Evolutionary conservation across 92 coral and sea anemone species (phyloP), one percentile per base, ranked within the genome.

Genomic region (Blastomussa wellsi): DNA sequence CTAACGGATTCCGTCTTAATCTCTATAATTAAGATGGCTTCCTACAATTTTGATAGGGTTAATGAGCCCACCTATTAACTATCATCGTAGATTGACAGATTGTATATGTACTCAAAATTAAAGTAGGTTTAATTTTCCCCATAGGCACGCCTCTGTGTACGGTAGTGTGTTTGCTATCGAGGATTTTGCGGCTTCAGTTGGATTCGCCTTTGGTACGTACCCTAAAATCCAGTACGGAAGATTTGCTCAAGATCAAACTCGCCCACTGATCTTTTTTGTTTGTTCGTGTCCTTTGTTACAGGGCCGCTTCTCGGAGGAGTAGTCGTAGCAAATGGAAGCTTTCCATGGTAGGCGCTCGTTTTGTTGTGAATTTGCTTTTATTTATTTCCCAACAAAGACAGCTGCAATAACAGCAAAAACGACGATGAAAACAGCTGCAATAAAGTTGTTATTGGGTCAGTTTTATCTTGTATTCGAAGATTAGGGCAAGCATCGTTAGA

Each of bases 151-250:
- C 31, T 55, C 86, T 72, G 86, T 82, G n/a, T 82, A 82, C 16
- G 86, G 86, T 31, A 60, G 70, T 82, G 86, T 82, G 19, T 82
- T 82, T 57, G 86, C 86, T 48, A 72, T 82, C 42, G 78, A 37
- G 53, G 79, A 72, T 32, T 82, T 82, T n/a, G 86, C 80, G 36
- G 86, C 86, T 57, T 83, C 86, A 39, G 71, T 82, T 60, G 86
- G 86, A 7, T 83, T 83, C 39, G 80, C 86, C 42, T 83, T 83
- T 73, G 80, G 80, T 83, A 24, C 36, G 86, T 83, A 16, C 22
- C 1, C 8, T 28, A 0, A 31, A 57, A 57, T 20, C 49, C 7
- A 57, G 0, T 57, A 8, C 1, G 29, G 10, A 57, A 22, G 24
- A 22, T 24, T 77, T 44, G 22, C 41, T 38, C 36, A 31, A 19